Base-by-base conservation (phyloP, 2,888 invertebrate genomes). In the Epiblema foenella region DNA sequence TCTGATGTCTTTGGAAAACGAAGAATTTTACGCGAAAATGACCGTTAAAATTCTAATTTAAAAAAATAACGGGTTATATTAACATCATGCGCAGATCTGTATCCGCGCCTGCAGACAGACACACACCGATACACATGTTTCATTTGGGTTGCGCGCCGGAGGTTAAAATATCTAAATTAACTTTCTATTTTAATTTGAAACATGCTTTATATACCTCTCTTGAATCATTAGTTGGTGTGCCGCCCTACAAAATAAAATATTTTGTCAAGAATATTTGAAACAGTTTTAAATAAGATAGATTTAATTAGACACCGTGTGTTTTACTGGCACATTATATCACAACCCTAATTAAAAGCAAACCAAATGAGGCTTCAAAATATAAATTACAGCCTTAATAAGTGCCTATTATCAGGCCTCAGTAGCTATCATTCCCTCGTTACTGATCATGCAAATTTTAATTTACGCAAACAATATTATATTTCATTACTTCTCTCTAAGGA, bases 161-260 rank as follows among this genome's bases (percentile, higher is more conserved):
- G n/a, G n/a, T n/a, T n/a, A n/a, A n/a, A n/a, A n/a, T n/a, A n/a
- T n/a, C n/a, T n/a, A n/a, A n/a, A n/a, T n/a, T n/a, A n/a, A n/a
- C n/a, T n/a, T n/a, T n/a, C n/a, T n/a, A n/a, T n/a, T n/a, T n/a
- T n/a, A n/a, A n/a, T n/a, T n/a, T n/a, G n/a, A n/a, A n/a, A n/a
- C n/a, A n/a, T n/a, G n/a, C 79, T 94, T 94, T 71, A 92, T 76
- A 78, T 91, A 92, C 75, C 86, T 89, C 85, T 97, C 97, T 80
- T 96, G 96, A 75, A 96, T 93, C 82, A 98, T 94, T 72, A 98
- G 93, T 81, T 97, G 96, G 89, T 98, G 98, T 67, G 99, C 99
- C 73, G 99, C 99, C 84, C 94, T 94, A 85, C 15, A 79, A 81
- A 71, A 74, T 73, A 49, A 20, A 42, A 29, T 3, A 12, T 54